These are phyloP conservation scores for Panopea generosa DNA, from an alignment of 2,888 invertebrate genomes.

Conservation along the genomic window DNA sequence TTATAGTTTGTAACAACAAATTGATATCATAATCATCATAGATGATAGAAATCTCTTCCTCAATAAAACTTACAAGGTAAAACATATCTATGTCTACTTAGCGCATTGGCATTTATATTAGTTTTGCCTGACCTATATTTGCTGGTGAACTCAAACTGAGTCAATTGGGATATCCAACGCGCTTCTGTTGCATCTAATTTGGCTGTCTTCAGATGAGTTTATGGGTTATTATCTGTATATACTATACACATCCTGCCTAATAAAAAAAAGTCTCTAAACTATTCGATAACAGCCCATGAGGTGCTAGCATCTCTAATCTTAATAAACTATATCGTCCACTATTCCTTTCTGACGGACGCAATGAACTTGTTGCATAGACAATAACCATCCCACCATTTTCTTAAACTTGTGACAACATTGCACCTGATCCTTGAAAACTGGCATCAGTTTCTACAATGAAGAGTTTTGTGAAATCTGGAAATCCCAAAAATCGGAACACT, in stretches of 20 bases:
- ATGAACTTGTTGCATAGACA: conserved; percentile 50
- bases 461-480: conserved; percentile 52
- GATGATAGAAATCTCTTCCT: no score
- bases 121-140: conserved; percentile 37
- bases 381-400: conserved; percentile 41
- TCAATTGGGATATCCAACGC: conserved; percentile 49
- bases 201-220: conserved; percentile 48
- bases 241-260: conserved; percentile 42
- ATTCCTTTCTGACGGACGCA: conserved; percentile 54
- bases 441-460: conserved; percentile 63
- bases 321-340: conserved; percentile 56
- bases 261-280: conserved; percentile 56
- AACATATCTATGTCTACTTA: conserved; percentile 18
- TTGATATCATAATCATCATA: neutral
- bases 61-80: neutral
- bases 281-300: conserved; percentile 60
- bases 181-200: conserved; percentile 44
- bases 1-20: neutral
- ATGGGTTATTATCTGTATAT: conserved; percentile 61
- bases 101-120: conserved; percentile 45
- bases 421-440: conserved; percentile 46
- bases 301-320: conserved; percentile 54
- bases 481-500: conserved; percentile 49
- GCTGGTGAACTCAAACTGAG: conserved; percentile 42
- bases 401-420: conserved; percentile 60